A percentile compares a stretch with the other conserved stretches of the same genome.
Conservation (phyloP, 1,140 invertebrate species). For the Drosophila bipectinata region DNA sequence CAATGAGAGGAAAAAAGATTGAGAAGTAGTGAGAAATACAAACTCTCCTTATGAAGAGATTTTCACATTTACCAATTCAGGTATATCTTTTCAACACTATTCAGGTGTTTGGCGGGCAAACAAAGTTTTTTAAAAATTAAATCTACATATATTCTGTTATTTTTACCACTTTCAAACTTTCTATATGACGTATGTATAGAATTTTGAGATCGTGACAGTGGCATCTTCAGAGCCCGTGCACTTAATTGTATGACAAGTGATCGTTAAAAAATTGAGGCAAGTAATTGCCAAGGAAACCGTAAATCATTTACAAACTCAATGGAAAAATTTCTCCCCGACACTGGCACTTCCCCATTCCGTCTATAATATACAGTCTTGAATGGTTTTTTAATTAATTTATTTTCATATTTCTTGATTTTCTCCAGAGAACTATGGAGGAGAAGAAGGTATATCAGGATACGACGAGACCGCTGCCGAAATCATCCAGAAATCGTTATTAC, state of each 20-base stretch:
- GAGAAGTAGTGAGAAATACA: too few species aligned
- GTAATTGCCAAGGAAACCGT: conserved; percentile 33
- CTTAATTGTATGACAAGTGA: conserved; percentile 45
- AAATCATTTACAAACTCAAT: conserved; percentile 23
- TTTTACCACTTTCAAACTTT: too few species aligned
- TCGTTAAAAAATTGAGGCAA: conserved; percentile 29
- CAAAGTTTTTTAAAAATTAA: neutral
- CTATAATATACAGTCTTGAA: neutral
- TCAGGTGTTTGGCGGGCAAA: too few species aligned
- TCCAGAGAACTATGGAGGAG: neutral
- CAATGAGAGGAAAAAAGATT: too few species aligned
- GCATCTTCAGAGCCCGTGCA: conserved; percentile 11
- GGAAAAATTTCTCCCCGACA: conserved; percentile 4
- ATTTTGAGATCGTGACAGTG: neutral
- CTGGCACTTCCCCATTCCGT: conserved; percentile 5
- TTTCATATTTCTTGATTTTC: neutral
- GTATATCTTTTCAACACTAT: too few species aligned
- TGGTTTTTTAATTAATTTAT: neutral
- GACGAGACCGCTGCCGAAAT: conserved; percentile 51
- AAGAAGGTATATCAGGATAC: conserved; percentile 71
- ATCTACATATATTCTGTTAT: neutral
- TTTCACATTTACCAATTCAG: too few species aligned
- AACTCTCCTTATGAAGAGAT: too few species aligned
- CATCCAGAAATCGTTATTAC: conserved; percentile 37
- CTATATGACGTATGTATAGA: too few species aligned